Conservation (phyloP, 2,888 invertebrate genomes). For the Sphinx pinastri region DNA sequence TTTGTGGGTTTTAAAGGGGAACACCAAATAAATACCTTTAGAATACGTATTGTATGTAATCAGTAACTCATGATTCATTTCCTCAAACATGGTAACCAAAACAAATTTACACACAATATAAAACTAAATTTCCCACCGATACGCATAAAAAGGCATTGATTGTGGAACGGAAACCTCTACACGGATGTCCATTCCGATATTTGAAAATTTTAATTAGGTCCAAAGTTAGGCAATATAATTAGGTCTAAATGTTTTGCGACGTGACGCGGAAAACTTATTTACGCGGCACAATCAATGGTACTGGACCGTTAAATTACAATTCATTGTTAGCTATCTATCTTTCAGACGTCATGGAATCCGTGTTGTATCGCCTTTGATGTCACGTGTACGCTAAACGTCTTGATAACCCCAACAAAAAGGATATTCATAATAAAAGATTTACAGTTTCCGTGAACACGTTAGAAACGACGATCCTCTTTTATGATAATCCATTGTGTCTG, state of each 20-base stretch:
- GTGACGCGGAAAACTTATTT: conserved; percentile 50
- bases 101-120: conserved; percentile 2
- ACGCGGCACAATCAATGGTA: conserved; percentile 49
- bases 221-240: neutral
- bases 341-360: conserved; percentile 42
- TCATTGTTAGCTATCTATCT: conserved; percentile 47
- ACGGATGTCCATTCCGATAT: too few relatives aligned
- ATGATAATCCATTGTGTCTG: conserved; percentile 62
- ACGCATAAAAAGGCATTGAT: conserved; percentile 1
- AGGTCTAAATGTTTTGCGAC: conserved; percentile 20
- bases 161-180: neutral
- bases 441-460: conserved; percentile 43
- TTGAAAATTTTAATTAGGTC: neutral
- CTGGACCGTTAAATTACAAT: conserved; percentile 65
- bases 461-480: conserved; percentile 48
- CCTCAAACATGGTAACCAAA: neutral
- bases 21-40: neutral
- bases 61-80: neutral
- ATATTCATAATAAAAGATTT: conserved; percentile 26
- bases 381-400: conserved; percentile 23
- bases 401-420: conserved; percentile 25
- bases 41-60: neutral
- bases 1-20: too few relatives aligned
- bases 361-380: conserved; percentile 38
- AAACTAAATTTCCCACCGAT: neutral